Evolutionary conservation across 2,888 invertebrate species (phyloP).

Genomic region (Urechis unicinctus): DNA sequence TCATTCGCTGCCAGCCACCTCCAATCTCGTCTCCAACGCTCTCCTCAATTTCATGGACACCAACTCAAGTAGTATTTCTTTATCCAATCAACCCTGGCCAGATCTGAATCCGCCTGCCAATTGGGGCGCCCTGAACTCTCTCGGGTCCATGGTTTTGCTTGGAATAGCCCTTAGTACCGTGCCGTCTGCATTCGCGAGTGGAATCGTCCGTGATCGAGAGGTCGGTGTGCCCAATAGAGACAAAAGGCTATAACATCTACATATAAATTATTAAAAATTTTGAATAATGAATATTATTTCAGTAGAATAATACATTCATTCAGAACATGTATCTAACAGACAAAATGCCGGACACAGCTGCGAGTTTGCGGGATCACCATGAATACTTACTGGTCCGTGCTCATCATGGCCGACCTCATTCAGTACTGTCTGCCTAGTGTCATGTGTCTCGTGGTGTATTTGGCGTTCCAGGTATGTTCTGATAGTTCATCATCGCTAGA

Average conservation of each 20-base stretch:
- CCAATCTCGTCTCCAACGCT: slow-evolving; percentile 29
- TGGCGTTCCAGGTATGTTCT: slow-evolving; percentile 30
- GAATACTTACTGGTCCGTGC: slow-evolving; percentile 34
- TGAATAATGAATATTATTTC: no score
- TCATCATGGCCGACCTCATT: slow-evolving; percentile 25
- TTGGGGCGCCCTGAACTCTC: slow-evolving; percentile 63
- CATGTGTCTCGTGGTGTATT: slow-evolving; percentile 64
- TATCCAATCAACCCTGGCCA: slow-evolving; percentile 9
- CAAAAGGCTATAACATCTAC: no score
- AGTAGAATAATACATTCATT: no score
- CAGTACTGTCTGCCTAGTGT: slow-evolving; percentile 27
- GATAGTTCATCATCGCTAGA: background rate
- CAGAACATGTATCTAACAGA: slow-evolving; percentile 58
- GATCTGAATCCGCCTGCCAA: slow-evolving; percentile 1
- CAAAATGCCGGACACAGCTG: slow-evolving; percentile 74
- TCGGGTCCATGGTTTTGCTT: slow-evolving; percentile 69
- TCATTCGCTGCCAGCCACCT: slow-evolving; percentile 66
- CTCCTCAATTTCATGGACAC: no score
- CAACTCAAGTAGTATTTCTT: no score
- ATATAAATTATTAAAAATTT: no score
- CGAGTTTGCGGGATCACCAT: slow-evolving; percentile 67
- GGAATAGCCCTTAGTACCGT: slow-evolving; percentile 75
- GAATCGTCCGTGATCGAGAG: slow-evolving; percentile 77
- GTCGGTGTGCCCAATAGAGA: no score
- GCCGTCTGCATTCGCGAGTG: slow-evolving; percentile 71